Evolutionary conservation across 2,888 invertebrate genomes (phyloP).

Genomic region (Drosophila buzzatii): DNA sequence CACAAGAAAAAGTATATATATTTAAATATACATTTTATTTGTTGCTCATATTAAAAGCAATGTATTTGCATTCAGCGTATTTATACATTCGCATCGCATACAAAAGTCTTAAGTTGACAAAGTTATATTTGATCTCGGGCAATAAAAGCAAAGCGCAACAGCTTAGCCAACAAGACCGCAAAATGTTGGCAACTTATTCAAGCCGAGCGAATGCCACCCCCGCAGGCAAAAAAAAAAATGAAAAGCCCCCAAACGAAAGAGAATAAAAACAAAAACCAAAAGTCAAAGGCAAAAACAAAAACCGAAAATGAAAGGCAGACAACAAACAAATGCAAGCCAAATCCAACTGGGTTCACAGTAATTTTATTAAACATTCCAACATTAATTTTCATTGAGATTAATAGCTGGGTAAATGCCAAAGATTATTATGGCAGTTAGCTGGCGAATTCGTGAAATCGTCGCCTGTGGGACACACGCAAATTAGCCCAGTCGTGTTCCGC

Average conservation of each 20-base stretch:
- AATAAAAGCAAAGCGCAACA: slow-evolving; percentile 70
- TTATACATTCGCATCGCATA: slow-evolving; percentile 1
- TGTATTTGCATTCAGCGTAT: slow-evolving; percentile 4
- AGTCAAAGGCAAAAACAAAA: background rate
- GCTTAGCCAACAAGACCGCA: slow-evolving; percentile 58
- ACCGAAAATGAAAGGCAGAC: background rate
- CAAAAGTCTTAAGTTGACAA: slow-evolving; percentile 46
- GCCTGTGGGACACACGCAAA: slow-evolving; percentile 24
- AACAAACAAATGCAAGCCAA: slow-evolving; percentile 40
- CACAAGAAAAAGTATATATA: background rate
- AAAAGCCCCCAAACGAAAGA: slow-evolving; percentile 5
- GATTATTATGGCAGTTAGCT: slow-evolving; percentile 68
- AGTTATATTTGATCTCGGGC: slow-evolving; percentile 52
- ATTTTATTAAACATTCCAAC: slow-evolving; percentile 67
- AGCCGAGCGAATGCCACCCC: slow-evolving; percentile 11
- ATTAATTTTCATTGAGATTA: slow-evolving; percentile 81
- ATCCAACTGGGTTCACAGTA: slow-evolving; percentile 41
- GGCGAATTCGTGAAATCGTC: slow-evolving; percentile 24
- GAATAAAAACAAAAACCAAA: slow-evolving; percentile 12
- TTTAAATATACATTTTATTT: background rate
- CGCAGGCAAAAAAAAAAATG: background rate
- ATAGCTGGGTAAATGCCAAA: slow-evolving; percentile 78
- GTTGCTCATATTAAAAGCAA: background rate
- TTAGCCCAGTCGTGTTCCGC: slow-evolving; percentile 44
- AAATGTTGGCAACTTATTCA: slow-evolving; percentile 42